Evolutionary conservation across 1,140 invertebrate genomes (phyloP).

Genomic region (Colletes gigas): DNA sequence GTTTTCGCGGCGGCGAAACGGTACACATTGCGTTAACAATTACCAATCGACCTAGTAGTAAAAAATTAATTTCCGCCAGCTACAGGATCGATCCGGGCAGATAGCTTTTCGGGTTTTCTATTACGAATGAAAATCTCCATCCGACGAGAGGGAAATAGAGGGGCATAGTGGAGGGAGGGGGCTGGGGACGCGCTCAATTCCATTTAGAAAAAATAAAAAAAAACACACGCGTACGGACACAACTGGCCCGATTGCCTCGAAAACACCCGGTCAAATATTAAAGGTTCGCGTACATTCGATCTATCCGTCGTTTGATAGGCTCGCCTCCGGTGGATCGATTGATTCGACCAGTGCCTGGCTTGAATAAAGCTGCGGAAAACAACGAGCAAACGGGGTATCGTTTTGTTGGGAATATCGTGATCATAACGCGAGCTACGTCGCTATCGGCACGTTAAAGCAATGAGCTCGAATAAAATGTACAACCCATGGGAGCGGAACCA

Average conservation of each 20-base stretch:
- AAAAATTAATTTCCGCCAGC: not conserved
- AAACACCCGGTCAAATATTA: not conserved
- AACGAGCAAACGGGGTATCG: not conserved
- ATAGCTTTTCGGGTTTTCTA: not conserved
- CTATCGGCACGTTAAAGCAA: not conserved
- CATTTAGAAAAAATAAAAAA: not conserved
- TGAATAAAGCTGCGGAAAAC: not conserved
- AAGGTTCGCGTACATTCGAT: not conserved
- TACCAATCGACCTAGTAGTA: not conserved
- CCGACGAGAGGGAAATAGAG: not conserved
- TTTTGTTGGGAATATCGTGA: slow-evolving; percentile 2
- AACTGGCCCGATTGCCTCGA: not conserved
- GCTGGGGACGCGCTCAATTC: not conserved
- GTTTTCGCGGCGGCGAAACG: not conserved
- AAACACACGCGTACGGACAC: too few relatives aligned
- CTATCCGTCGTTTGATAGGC: not conserved
- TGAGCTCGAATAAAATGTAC: slow-evolving; percentile 7
- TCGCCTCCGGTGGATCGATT: not conserved
- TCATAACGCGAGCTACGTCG: not conserved
- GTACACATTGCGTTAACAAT: not conserved
- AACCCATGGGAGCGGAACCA: not conserved
- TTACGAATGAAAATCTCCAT: not conserved
- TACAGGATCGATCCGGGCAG: not conserved
- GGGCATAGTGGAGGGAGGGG: not conserved
- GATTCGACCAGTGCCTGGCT: not conserved